Conservation (phyloP, 2,888 invertebrate species). For the Xylota segnis region DNA sequence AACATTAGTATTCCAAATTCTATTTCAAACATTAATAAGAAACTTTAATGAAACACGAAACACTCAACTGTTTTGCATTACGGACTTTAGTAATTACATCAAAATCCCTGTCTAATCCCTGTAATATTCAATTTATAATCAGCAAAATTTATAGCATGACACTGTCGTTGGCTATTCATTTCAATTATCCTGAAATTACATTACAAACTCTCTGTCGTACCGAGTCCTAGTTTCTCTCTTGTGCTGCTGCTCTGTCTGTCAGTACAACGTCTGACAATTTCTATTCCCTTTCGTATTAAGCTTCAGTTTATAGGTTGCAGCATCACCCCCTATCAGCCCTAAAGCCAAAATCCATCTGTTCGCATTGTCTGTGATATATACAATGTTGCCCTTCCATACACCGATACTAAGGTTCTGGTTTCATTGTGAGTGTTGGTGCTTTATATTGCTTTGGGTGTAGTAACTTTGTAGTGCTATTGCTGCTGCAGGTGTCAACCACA, state of each 20-base stretch:
- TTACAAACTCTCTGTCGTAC: slow-evolving; percentile 44
- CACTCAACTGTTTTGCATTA: slow-evolving; percentile 19
- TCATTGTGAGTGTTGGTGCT: slow-evolving; percentile 7
- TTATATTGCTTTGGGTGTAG: slow-evolving; percentile 18
- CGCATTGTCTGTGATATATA: slow-evolving; percentile 16
- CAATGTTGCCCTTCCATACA: not conserved
- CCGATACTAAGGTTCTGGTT: not conserved
- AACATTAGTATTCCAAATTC: slow-evolving; percentile 1
- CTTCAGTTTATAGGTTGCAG: slow-evolving; percentile 59
- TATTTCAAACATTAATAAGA: not conserved
- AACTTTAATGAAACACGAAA: slow-evolving; percentile 51
- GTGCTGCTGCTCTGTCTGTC: not conserved
- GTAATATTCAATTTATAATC: slow-evolving; percentile 75
- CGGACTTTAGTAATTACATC: slow-evolving; percentile 36
- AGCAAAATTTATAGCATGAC: slow-evolving; percentile 61
- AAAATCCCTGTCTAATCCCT: slow-evolving; percentile 53
- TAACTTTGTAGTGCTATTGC: not conserved
- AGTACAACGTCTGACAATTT: slow-evolving; percentile 52
- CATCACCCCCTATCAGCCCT: slow-evolving; percentile 13
- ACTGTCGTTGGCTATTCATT: slow-evolving; percentile 64
- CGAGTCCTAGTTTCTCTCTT: not conserved
- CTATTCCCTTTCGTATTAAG: slow-evolving; percentile 64
- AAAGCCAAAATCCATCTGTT: slow-evolving; percentile 50
- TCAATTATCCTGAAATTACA: slow-evolving; percentile 72
- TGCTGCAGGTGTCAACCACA: slow-evolving; percentile 74